Evolutionary conservation across 1,140 invertebrate genomes (phyloP).

Genomic region (Drosophila trapezifrons): DNA sequence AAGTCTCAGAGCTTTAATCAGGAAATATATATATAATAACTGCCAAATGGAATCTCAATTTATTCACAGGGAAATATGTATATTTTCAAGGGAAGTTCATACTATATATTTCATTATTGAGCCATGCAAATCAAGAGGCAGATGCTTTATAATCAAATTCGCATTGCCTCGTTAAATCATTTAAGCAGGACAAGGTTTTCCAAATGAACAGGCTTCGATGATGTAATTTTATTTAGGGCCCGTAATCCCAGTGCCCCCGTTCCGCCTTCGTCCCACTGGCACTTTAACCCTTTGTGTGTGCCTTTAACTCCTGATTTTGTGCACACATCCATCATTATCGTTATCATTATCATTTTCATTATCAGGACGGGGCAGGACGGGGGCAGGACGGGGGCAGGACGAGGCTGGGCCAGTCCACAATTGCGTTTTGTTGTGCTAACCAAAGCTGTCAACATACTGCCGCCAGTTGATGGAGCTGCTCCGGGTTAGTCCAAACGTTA

Average conservation of each 20-base stretch:
- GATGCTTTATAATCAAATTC: background rate
- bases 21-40: background rate
- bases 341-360: slow-evolving; percentile 40
- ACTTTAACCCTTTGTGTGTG: slow-evolving; percentile 24
- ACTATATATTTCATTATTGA: too few relatives aligned
- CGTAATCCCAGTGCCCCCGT: slow-evolving; percentile 13
- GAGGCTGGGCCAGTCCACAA: slow-evolving; percentile 32
- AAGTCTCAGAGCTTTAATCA: background rate
- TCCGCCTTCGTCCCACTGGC: slow-evolving; percentile 21
- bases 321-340: slow-evolving; percentile 36
- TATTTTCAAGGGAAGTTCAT: too few relatives aligned
- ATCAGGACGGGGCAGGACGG: slow-evolving; percentile 1
- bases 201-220: slow-evolving; percentile 12
- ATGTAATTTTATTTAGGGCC: slow-evolving; percentile 20
- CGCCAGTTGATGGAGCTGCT: slow-evolving; percentile 34
- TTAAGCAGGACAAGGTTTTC: background rate
- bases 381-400: background rate
- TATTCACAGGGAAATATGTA: background rate
- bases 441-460: slow-evolving; percentile 71
- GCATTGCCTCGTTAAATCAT: slow-evolving; percentile 1
- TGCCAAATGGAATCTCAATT: background rate
- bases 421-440: slow-evolving; percentile 65
- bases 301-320: slow-evolving; percentile 20
- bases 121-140: background rate
- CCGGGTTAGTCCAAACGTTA: slow-evolving; percentile 57